Conservation (phyloP, 2,113 vertebrate genomes). For the Brachionichthys hirsutus region DNA sequence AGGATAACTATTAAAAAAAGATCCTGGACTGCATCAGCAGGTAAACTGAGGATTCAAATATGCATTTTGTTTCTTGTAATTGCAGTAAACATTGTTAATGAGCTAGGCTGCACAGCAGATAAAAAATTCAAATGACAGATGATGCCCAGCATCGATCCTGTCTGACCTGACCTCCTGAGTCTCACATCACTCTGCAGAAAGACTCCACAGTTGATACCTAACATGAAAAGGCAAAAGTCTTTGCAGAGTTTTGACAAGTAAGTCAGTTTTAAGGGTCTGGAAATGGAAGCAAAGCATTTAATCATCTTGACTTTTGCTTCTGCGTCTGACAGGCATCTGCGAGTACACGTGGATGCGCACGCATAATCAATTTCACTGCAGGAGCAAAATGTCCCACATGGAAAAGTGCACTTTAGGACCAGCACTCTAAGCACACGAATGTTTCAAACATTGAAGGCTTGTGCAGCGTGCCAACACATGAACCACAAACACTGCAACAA, state of each 20-base stretch:
- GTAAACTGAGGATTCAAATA: conserved; percentile 11
- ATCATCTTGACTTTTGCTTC: conserved; percentile 53
- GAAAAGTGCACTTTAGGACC: conserved; percentile 45
- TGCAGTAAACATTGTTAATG: conserved; percentile 21
- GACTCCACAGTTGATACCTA: conserved; percentile 28
- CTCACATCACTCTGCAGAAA: conserved; percentile 17
- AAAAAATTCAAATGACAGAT: conserved; percentile 50
- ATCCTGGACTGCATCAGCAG: conserved; percentile 2
- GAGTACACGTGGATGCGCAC: conserved; percentile 66
- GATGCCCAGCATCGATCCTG: conserved; percentile 26
- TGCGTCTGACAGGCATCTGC: conserved; percentile 70
- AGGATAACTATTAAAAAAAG: conserved; percentile 22
- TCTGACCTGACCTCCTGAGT: conserved; percentile 47
- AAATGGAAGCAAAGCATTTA: conserved; percentile 56
- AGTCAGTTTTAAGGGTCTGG: conserved; percentile 54
- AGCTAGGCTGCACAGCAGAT: conserved; percentile 21
- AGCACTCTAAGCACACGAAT: conserved; percentile 6
- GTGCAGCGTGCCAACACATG: neutral
- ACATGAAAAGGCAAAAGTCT: conserved; percentile 17
- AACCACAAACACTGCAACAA: no score
- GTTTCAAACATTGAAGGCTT: neutral
- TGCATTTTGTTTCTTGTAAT: conserved; percentile 6
- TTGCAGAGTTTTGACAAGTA: conserved; percentile 50
- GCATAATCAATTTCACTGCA: conserved; percentile 64
- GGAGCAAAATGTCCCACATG: conserved; percentile 31